Evolutionary conservation across 2,797 vertebrate species (phyloP).

Genomic region (Notolepis coatsorum): DNA sequence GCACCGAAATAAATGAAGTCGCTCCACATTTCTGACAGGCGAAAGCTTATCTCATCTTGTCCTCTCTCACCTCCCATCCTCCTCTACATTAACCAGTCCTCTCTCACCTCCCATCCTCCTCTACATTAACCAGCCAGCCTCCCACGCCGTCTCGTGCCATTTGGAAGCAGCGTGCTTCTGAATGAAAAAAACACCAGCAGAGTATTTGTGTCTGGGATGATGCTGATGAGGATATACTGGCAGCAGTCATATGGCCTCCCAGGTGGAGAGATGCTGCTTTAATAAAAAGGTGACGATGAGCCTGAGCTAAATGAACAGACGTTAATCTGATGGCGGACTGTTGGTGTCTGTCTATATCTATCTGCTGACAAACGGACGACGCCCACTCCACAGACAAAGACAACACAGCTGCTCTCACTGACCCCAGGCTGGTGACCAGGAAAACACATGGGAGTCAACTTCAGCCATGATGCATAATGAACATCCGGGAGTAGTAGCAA

Average conservation of each 20-base stretch:
- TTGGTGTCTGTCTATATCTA: conserved; percentile 28
- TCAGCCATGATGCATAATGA: conserved; percentile 41
- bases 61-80: conserved; percentile 24
- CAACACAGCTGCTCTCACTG: conserved; percentile 27
- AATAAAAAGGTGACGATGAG: conserved; percentile 50
- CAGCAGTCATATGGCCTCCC: conserved; percentile 29
- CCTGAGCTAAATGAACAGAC: conserved; percentile 5
- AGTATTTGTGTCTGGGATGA: no score
- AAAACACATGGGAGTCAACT: conserved; percentile 21
- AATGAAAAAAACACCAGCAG: conserved; percentile 44
- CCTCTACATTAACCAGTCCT: conserved; percentile 22
- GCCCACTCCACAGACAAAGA: background rate
- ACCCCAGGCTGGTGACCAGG: conserved; percentile 28
- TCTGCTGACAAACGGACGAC: conserved; percentile 15
- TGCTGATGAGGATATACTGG: conserved; percentile 36
- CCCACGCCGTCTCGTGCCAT: background rate
- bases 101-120: conserved; percentile 16
- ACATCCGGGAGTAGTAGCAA: conserved; percentile 31
- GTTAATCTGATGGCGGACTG: conserved; percentile 48
- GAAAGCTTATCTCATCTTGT: conserved; percentile 20
- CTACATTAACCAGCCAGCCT: no score
- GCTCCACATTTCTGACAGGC: conserved; percentile 24
- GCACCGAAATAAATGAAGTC: no score
- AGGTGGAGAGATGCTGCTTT: conserved; percentile 37
- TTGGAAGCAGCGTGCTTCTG: conserved; percentile 12